Evolutionary conservation across 2,113 vertebrate genomes (phyloP), one percentile per base, ranked within the genome.

Genomic region (Symphodus melops): DNA sequence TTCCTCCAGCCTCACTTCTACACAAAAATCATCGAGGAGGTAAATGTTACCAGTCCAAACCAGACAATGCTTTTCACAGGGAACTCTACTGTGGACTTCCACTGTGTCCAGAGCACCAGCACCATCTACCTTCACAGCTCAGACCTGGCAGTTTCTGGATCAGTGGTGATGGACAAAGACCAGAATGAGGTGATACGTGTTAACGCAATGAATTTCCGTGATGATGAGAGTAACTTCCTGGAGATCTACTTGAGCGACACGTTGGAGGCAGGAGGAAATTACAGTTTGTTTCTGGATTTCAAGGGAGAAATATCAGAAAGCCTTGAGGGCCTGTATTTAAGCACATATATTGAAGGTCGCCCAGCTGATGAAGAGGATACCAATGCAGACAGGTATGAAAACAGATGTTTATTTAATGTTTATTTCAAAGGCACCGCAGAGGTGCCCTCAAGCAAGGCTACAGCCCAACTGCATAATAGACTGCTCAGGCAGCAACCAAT

Each of bases 91-190:
- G 88, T 94, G 3, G 4, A 36, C 46, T 89, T 95, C 0, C 0
- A 0, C 5, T 98, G 98, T 4, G 0, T 20, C 0, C 16, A 89
- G 16, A 0, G 10, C 9, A 97, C 97, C 0, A 0, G 69, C 3
- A 63, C 89, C 75, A 95, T 99, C 84, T 91, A 95, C 63, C 95
- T 99, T 73, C 95, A 99, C 88, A 96, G 95, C 93, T 90, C 83
- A 5, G 80, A 94, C 51, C 95, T 97, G 74, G 84, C 53, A 0
- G 79, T 97, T 16, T 92, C 62, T 0, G 0, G 44, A 19, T 12
- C 83, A 4, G 10, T 0, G 0, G 67, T 96, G 74, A 36, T 0
- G 37, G 17, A 0, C 17, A 10, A 52, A 20, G 4, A 0, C 0
- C 1, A 33, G 17, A n/a, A 60, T 0, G 0, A 52, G 1, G 1